Evolutionary conservation across 2,113 vertebrate genomes (phyloP).

Genomic region (Microcebus griseorufus): DNA sequence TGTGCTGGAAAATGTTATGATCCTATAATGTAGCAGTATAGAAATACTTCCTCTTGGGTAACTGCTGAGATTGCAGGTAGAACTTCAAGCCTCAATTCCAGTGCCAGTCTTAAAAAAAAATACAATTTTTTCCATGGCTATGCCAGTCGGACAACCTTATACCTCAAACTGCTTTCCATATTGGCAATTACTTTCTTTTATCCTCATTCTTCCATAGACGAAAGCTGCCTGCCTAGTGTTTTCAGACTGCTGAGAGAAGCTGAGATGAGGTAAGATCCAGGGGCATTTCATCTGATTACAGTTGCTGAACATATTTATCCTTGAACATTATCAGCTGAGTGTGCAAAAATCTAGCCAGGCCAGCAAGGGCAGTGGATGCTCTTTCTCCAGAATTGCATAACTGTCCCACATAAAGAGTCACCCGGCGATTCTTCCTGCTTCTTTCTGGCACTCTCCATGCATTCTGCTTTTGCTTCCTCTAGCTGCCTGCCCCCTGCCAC

Average conservation of each 20-base stretch:
- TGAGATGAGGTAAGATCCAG: not conserved
- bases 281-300: not conserved
- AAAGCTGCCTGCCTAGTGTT: not conserved
- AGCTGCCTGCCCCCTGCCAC: not conserved
- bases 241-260: not conserved
- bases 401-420: not conserved
- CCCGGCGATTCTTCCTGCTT: not conserved
- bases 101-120: not conserved
- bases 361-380: not conserved
- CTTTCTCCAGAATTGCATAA: not conserved
- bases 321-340: not conserved
- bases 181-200: not conserved
- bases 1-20: not conserved
- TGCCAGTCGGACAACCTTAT: not conserved
- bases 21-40: not conserved
- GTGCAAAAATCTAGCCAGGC: not conserved
- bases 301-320: not conserved
- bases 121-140: not conserved
- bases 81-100: not conserved
- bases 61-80: not conserved
- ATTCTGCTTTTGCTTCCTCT: constrained; percentile 36
- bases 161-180: not conserved
- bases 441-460: not conserved
- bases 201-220: not conserved
- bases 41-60: not conserved